Evolutionary conservation across 2,113 vertebrate species (phyloP).

Genomic region (Varanus salvator): DNA sequence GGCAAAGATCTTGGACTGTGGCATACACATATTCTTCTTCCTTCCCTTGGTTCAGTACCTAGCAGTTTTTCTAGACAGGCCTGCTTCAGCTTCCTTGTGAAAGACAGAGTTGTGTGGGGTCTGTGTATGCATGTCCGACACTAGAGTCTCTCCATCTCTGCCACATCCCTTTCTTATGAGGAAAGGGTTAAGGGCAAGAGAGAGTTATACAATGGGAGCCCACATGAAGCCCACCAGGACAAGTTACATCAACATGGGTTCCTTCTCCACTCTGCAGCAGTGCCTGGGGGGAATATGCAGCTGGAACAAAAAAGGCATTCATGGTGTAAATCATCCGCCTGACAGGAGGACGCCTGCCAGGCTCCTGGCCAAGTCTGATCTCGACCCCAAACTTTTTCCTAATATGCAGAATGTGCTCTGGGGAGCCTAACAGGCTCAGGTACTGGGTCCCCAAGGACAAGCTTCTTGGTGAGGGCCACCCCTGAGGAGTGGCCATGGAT

Average conservation of each 20-base stretch:
- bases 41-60: background rate
- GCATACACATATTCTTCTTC: background rate
- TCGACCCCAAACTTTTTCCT: constrained; percentile 1
- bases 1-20: background rate
- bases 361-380: constrained; percentile 22
- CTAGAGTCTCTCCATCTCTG: background rate
- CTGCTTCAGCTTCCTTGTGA: background rate
- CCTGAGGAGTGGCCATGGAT: background rate
- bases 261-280: background rate
- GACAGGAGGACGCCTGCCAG: constrained; percentile 36
- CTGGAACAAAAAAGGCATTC: constrained; percentile 42
- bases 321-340: constrained; percentile 32
- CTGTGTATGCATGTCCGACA: background rate
- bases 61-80: background rate
- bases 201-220: constrained; percentile 27
- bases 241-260: constrained; percentile 24
- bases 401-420: background rate
- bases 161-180: background rate
- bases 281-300: constrained; percentile 19
- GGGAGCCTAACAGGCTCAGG: background rate
- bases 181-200: constrained; percentile 39
- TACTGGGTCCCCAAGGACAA: background rate
- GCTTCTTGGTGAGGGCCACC: no score
- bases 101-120: background rate
- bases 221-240: constrained; percentile 33